phyloP scores from a whole-genome alignment of 2,113 vertebrate species.

The Argyrosomus japonicus region DNA sequence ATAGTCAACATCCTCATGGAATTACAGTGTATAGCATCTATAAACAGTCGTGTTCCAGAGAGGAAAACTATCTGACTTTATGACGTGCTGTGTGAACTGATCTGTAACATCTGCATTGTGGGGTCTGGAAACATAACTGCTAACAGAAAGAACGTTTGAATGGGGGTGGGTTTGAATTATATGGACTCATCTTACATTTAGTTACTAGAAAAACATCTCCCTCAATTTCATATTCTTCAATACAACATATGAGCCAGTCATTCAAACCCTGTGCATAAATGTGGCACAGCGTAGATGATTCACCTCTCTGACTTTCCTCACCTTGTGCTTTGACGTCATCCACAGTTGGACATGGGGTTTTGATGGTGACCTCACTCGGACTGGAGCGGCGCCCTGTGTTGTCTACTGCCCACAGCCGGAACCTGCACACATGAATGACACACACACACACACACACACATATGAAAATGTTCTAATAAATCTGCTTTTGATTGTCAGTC shows the following conservation, averaged over 20 bases:
- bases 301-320: constrained; percentile 70
- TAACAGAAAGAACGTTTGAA: constrained; percentile 22
- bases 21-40: constrained; percentile 25
- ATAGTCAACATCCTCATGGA: constrained; percentile 29
- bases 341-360: constrained; percentile 96
- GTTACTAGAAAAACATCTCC: neutral
- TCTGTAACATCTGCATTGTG: constrained; percentile 14
- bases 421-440: constrained; percentile 82
- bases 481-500: neutral
- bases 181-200: neutral
- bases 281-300: constrained; percentile 7
- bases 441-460: neutral
- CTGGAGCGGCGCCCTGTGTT: constrained; percentile 95
- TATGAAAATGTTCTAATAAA: neutral
- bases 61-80: constrained; percentile 45
- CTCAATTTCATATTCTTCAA: neutral
- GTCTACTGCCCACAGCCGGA: constrained; percentile 96
- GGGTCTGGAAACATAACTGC: no score
- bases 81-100: constrained; percentile 44
- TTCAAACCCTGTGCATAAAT: neutral
- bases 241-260: neutral
- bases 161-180: constrained; percentile 4
- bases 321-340: constrained; percentile 99
- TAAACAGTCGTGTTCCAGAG: constrained; percentile 44
- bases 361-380: constrained; percentile 94